A percentile compares a stretch with the other conserved stretches of the same genome.
phyloP scores from a whole-genome alignment of 92 coral and sea anemone species.

The Heliopora coerulea region DNA sequence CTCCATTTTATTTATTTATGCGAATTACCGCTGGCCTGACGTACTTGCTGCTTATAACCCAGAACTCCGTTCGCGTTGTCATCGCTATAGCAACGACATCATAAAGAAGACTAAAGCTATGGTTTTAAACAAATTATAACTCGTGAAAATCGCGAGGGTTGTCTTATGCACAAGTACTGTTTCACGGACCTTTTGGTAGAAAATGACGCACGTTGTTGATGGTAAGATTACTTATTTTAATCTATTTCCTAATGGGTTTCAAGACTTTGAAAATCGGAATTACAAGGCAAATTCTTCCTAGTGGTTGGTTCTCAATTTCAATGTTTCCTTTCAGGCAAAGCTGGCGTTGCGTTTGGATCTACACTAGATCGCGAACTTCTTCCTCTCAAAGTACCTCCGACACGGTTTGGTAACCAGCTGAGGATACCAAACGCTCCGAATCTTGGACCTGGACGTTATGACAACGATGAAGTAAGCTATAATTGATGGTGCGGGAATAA shows the following conservation, averaged over 20 bases:
- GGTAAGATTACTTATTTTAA: too few species aligned
- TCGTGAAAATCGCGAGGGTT: neutral
- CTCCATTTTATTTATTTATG: too few species aligned
- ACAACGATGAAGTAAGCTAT: conserved; percentile 80
- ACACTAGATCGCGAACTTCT: conserved; percentile 83
- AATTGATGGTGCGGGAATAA: too few species aligned
- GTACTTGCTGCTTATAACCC: neutral
- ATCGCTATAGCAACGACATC: conserved; percentile 22
- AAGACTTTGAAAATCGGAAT: neutral
- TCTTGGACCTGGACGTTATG: conserved; percentile 93
- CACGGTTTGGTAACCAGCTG: conserved; percentile 85
- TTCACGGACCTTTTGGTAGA: too few species aligned
- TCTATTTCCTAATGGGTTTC: too few species aligned
- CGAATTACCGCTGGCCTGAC: neutral
- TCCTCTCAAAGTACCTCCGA: conserved; percentile 83
- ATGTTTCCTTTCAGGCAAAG: conserved; percentile 40
- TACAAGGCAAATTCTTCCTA: too few species aligned
- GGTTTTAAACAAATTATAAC: neutral
- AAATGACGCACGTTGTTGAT: conserved; percentile 20
- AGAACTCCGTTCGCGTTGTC: neutral
- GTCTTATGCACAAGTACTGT: too few species aligned
- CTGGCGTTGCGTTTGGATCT: conserved; percentile 77
- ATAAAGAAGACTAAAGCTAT: conserved; percentile 1
- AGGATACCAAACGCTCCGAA: conserved; percentile 76
- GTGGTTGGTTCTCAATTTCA: too few species aligned